Evolutionary conservation across 2,113 vertebrate genomes (phyloP).

Genomic region (Vulpes lagopus): DNA sequence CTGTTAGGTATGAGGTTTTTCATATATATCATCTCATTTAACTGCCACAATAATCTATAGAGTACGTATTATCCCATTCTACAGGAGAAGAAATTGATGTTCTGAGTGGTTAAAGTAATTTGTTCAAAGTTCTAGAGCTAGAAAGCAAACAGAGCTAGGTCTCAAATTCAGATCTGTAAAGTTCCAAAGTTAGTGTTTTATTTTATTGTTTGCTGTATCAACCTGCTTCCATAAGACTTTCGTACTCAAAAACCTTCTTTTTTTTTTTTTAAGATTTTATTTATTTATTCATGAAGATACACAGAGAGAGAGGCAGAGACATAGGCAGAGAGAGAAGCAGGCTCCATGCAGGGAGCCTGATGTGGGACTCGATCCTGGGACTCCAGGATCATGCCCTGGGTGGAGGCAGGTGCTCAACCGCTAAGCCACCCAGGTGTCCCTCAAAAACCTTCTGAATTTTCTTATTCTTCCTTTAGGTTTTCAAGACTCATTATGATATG

Average conservation of each 20-base stretch:
- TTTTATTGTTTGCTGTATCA: neutral
- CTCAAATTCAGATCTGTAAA: neutral
- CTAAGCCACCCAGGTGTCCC: no score
- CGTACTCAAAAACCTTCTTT: neutral
- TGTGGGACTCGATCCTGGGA: no score
- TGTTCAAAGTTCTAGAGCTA: neutral
- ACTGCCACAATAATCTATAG: constrained; percentile 2
- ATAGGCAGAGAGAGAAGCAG: no score
- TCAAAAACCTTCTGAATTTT: neutral
- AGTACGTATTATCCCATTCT: neutral
- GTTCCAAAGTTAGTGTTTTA: neutral
- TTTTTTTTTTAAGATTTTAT: no score
- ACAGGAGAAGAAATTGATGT: neutral
- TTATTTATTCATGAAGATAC: no score
- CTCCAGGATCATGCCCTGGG: neutral
- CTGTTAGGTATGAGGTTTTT: neutral
- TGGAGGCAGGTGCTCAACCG: no score
- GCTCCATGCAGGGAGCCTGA: no score
- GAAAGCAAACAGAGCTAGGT: neutral
- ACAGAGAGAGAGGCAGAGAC: no score
- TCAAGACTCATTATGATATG: neutral
- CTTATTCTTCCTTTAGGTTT: neutral
- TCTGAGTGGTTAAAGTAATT: neutral
- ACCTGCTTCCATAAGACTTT: neutral
- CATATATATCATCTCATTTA: neutral